phyloP scores from a whole-genome alignment of 2,797 vertebrate species.

The Anniella stebbinsi region DNA sequence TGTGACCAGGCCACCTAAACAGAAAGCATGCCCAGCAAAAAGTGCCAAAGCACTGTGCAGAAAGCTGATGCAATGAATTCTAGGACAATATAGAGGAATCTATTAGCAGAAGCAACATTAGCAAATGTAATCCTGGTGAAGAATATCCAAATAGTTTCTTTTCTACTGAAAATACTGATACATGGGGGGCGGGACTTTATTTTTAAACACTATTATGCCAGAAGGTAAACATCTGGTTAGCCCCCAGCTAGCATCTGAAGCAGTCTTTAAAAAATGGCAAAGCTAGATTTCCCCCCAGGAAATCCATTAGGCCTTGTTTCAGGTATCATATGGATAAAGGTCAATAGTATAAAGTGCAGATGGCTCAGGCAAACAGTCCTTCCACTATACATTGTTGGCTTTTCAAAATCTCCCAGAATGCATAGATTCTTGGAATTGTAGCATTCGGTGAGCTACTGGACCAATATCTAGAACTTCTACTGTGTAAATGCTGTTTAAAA shows the following conservation, averaged over 20 bases:
- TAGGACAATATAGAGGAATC: background rate
- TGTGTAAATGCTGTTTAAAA: background rate
- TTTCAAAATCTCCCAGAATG: slow-evolving; percentile 10
- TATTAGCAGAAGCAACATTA: background rate
- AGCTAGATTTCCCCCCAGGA: slow-evolving; percentile 14
- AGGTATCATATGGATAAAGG: slow-evolving; percentile 18
- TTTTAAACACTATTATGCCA: background rate
- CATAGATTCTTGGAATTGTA: background rate
- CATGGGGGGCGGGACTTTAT: background rate
- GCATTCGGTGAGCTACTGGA: background rate
- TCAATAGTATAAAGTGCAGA: background rate
- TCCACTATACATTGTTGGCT: background rate
- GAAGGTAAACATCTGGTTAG: slow-evolving; percentile 17
- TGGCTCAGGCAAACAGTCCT: background rate
- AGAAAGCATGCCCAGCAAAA: background rate
- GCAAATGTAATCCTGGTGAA: background rate
- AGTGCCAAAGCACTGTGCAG: background rate
- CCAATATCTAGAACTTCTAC: background rate
- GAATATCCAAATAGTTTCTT: background rate
- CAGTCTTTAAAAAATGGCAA: slow-evolving; percentile 2
- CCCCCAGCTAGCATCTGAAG: slow-evolving; percentile 20
- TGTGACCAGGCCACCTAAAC: background rate
- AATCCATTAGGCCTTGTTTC: slow-evolving; percentile 32
- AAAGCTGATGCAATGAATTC: background rate
- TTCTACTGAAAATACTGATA: background rate